Evolutionary conservation across 2,888 invertebrate species (phyloP).

Genomic region (Diadegma fenestrale): DNA sequence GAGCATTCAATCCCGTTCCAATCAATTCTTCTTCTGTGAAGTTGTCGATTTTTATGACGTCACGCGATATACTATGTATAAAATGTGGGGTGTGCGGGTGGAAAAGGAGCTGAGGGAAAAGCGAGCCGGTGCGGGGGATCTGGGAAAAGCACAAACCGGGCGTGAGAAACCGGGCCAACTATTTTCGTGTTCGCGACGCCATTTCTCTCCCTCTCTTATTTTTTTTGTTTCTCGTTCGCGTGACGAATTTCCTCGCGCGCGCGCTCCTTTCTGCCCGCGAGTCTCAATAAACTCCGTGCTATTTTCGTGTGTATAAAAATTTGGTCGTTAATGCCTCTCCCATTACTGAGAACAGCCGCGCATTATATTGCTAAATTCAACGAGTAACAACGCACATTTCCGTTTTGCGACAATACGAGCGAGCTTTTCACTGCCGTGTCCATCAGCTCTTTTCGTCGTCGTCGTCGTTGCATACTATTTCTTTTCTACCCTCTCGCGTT

Average conservation of each 20-base stretch:
- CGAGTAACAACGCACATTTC: constrained; percentile 46
- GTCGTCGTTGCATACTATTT: not conserved
- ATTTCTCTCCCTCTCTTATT: constrained; percentile 39
- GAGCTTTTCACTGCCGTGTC: constrained; percentile 42
- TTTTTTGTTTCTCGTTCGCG: constrained; percentile 3
- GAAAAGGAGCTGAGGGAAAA: not conserved
- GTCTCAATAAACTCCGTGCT: constrained; percentile 53
- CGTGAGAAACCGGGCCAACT: constrained; percentile 67
- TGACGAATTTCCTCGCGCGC: constrained; percentile 40
- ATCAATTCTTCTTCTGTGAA: constrained; percentile 18
- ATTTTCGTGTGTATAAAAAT: constrained; percentile 33
- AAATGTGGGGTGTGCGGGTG: not conserved
- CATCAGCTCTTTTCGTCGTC: constrained; percentile 40
- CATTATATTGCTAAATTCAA: constrained; percentile 52
- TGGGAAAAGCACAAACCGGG: constrained; percentile 45
- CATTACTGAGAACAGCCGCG: constrained; percentile 55
- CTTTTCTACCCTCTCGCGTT: constrained; percentile 6
- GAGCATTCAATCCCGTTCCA: constrained; percentile 17
- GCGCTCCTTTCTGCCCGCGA: constrained; percentile 47
- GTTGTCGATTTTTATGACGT: constrained; percentile 30
- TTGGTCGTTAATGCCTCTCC: constrained; percentile 51
- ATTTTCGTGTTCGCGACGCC: constrained; percentile 63
- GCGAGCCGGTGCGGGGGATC: not conserved
- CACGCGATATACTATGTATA: constrained; percentile 14
- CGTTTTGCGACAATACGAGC: constrained; percentile 27